Conservation (phyloP, 1,140 invertebrate species). For the Musca vetustissima region DNA sequence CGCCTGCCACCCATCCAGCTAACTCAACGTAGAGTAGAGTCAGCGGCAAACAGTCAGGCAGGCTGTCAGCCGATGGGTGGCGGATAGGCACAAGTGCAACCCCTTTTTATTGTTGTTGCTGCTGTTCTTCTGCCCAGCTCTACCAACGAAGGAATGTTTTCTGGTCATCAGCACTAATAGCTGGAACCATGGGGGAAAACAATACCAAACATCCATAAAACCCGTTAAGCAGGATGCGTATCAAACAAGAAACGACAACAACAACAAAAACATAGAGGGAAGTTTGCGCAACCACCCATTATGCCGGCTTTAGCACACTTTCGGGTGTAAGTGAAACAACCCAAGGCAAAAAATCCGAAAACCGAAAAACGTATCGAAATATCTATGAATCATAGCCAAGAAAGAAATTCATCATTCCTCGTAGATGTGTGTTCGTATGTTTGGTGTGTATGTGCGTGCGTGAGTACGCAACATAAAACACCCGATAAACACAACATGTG, state of each 20-base stretch:
- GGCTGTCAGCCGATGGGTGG: not conserved
- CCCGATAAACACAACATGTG: conserved; percentile 17
- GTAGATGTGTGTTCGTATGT: no score
- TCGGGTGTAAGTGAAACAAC: no score
- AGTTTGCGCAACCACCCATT: conserved; percentile 2
- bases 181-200: conserved; percentile 6
- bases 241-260: not conserved
- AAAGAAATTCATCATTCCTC: conserved; percentile 17
- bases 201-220: conserved; percentile 2
- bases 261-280: not conserved
- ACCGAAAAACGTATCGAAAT: conserved; percentile 3
- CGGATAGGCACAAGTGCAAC: not conserved
- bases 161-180: conserved; percentile 22
- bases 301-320: not conserved
- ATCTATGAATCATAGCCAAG: conserved; percentile 22
- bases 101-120: not conserved
- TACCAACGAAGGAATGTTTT: conserved; percentile 1
- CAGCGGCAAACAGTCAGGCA: not conserved
- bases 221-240: not conserved
- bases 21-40: no score
- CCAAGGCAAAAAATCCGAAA: not conserved
- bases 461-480: conserved; percentile 12
- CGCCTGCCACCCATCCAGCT: no score
- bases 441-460: not conserved
- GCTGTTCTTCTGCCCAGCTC: no score